phyloP scores from a whole-genome alignment of 2,888 invertebrate species.

The Priocnemis perturbator region DNA sequence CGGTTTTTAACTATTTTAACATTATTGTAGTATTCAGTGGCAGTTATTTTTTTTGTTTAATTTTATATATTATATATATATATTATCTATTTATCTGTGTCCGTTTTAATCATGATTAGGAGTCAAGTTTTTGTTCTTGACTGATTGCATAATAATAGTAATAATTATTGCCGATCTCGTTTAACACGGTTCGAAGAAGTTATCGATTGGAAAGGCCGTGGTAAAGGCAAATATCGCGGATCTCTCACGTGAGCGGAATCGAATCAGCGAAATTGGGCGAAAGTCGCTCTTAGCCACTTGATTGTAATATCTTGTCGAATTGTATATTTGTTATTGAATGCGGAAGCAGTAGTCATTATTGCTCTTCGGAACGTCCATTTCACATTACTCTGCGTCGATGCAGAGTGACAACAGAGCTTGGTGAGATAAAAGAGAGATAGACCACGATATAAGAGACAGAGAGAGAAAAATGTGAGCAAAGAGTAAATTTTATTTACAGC shows the following conservation, averaged over 20 bases:
- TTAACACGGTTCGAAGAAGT: slow-evolving; percentile 7
- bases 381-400: slow-evolving; percentile 11
- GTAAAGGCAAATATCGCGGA: not conserved
- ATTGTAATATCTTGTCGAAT: slow-evolving; percentile 1
- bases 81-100: slow-evolving; percentile 35
- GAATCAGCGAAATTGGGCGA: slow-evolving; percentile 11
- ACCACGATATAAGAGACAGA: slow-evolving; percentile 6
- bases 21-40: slow-evolving; percentile 15
- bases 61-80: slow-evolving; percentile 43
- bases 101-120: slow-evolving; percentile 13
- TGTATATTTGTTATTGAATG: slow-evolving; percentile 11
- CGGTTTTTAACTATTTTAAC: slow-evolving; percentile 9
- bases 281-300: not conserved
- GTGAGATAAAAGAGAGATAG: slow-evolving; percentile 11
- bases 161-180: slow-evolving; percentile 23
- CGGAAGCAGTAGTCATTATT: slow-evolving; percentile 9
- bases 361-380: slow-evolving; percentile 14
- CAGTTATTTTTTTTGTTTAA: slow-evolving; percentile 25
- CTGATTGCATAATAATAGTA: slow-evolving; percentile 28
- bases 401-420: slow-evolving; percentile 17
- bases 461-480: not conserved
- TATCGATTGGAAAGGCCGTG: slow-evolving; percentile 10
- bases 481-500: slow-evolving; percentile 10
- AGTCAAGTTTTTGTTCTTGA: slow-evolving; percentile 28
- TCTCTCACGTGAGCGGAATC: too few relatives aligned